phyloP scores from a whole-genome alignment of 2,888 invertebrate species.

The Trimorus sp. region DNA sequence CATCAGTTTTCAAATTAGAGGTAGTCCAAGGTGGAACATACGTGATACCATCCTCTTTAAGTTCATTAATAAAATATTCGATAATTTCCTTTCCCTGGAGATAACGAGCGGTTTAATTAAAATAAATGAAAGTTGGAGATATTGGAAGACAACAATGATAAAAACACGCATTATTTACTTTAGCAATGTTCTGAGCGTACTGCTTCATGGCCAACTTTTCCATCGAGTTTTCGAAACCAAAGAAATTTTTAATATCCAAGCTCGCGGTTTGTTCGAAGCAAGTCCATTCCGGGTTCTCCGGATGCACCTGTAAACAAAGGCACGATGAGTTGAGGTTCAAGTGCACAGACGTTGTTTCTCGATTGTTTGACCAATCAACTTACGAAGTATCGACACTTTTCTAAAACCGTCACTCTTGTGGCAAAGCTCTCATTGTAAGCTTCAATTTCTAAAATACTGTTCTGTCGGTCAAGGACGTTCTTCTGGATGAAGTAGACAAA shows the following conservation, averaged over 20 bases:
- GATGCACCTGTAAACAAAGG: slow-evolving; percentile 87
- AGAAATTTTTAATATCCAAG: slow-evolving; percentile 96
- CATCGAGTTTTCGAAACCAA: slow-evolving; percentile 96
- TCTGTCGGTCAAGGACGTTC: slow-evolving; percentile 91
- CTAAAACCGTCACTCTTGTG: slow-evolving; percentile 90
- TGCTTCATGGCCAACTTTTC: slow-evolving; percentile 98
- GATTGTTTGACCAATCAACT: slow-evolving; percentile 80
- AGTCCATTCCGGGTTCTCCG: slow-evolving; percentile 96
- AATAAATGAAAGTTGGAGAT: no score
- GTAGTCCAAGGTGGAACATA: slow-evolving; percentile 85
- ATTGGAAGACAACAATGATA: not conserved
- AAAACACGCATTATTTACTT: slow-evolving; percentile 79
- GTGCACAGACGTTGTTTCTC: not conserved
- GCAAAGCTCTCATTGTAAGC: slow-evolving; percentile 96
- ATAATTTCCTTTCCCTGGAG: slow-evolving; percentile 95
- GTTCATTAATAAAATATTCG: slow-evolving; percentile 91
- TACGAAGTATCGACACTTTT: slow-evolving; percentile 94
- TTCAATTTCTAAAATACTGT: slow-evolving; percentile 92
- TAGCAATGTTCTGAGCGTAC: slow-evolving; percentile 93
- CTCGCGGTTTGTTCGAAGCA: slow-evolving; percentile 97
- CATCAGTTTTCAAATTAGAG: slow-evolving; percentile 60
- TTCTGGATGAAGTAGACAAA: slow-evolving; percentile 94
- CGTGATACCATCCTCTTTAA: slow-evolving; percentile 89
- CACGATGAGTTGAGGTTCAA: no score
- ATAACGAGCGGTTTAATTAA: no score